Conservation (phyloP, 2,888 invertebrate species). For the Anodontia alba region DNA sequence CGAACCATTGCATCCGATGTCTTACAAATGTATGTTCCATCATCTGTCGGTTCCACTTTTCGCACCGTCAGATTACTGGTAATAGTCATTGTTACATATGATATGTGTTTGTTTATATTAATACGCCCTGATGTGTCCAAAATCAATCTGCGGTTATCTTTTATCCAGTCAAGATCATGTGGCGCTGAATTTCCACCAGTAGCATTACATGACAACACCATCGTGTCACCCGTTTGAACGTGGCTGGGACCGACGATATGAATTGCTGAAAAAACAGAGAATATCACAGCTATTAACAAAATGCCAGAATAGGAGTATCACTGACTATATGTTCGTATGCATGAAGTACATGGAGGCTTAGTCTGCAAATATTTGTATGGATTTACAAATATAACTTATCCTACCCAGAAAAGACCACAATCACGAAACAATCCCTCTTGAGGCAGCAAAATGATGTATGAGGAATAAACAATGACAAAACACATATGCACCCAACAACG, state of each 20-base stretch:
- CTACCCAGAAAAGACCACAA: no score
- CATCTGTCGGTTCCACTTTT: constrained; percentile 63
- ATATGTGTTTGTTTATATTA: constrained; percentile 69
- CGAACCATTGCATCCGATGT: constrained; percentile 71
- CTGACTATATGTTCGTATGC: no score
- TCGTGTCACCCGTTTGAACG: constrained; percentile 69
- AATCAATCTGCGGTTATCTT: constrained; percentile 67
- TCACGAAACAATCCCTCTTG: no score
- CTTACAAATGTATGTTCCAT: constrained; percentile 73
- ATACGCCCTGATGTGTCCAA: constrained; percentile 65
- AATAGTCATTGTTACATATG: constrained; percentile 69
- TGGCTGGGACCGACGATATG: constrained; percentile 48
- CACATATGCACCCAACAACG: no score
- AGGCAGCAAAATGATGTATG: no score
- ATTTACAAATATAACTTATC: no score
- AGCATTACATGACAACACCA: constrained; percentile 74
- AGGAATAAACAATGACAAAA: no score
- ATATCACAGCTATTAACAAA: no score
- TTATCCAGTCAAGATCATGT: constrained; percentile 77
- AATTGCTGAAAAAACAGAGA: constrained; percentile 45
- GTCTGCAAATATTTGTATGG: no score
- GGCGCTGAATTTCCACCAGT: constrained; percentile 72
- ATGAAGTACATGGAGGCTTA: no score
- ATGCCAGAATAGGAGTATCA: not conserved
- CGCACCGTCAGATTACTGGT: constrained; percentile 72